These are phyloP conservation scores for Mystacides longicornis DNA, from an alignment of 2,888 invertebrate species.

Conservation along the genomic window DNA sequence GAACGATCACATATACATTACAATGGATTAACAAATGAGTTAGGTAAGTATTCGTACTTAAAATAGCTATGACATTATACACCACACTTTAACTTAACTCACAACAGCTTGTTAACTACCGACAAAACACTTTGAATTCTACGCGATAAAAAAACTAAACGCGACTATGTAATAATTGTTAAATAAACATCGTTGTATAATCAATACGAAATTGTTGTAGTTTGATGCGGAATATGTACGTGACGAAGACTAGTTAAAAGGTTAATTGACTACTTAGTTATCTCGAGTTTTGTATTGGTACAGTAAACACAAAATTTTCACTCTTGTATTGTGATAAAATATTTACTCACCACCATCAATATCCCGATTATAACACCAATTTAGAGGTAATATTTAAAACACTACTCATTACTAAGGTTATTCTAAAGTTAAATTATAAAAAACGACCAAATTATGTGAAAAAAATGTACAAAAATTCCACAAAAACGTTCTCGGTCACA, in stretches of 20 bases:
- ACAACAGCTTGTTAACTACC: background rate
- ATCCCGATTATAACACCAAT: conserved; percentile 8
- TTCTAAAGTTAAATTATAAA: background rate
- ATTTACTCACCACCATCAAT: conserved; percentile 20
- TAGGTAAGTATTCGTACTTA: conserved; percentile 19
- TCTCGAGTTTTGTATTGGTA: conserved; percentile 4
- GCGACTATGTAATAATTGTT: background rate
- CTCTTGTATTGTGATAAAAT: background rate
- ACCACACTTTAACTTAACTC: background rate
- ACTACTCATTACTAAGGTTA: background rate
- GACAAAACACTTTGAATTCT: background rate
- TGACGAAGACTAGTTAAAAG: conserved; percentile 41
- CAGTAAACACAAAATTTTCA: conserved; percentile 6
- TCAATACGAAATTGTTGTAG: background rate
- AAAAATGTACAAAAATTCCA: conserved; percentile 10
- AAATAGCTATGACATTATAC: conserved; percentile 19
- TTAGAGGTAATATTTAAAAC: conserved; percentile 5
- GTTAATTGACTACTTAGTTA: conserved; percentile 46
- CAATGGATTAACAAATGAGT: conserved; percentile 6
- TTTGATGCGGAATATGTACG: conserved; percentile 12
- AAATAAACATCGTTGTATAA: background rate
- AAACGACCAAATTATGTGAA: conserved; percentile 3
- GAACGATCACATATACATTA: background rate
- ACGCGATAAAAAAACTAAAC: background rate
- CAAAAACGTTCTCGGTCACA: conserved; percentile 13